Evolutionary conservation across 2,888 invertebrate species (phyloP), one percentile per base, ranked within the genome.

Genomic region (Mesorhabditis belari): DNA sequence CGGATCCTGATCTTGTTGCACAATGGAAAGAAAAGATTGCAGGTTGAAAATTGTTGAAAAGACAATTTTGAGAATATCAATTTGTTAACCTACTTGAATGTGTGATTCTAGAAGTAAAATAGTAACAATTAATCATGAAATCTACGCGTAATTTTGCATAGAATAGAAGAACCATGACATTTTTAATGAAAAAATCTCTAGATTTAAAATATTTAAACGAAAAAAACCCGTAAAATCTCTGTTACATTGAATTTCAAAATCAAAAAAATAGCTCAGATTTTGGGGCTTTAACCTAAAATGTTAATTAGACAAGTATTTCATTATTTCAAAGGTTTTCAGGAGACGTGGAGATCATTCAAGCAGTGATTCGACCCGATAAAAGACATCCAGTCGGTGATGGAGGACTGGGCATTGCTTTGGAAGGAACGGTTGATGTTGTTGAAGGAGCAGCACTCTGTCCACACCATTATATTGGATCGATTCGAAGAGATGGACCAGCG

Each of bases 401-500:
- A 53, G 78, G 80, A 2, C 62, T 79, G 21, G 96, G 96, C 2
- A 86, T 98, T 59, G 96, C 96, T 35, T 94, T 98, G 77, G 95
- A 79, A 62, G 79, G 65, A 57, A 98, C 98, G 0, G 96, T 81
- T 28, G 98, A 98, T 82, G 94, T 98, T 58, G 95, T 96, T 84
- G 90, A 91, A 75, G 96, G 96, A 24, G 87, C 90, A 61, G 96
- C 98, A 85, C 92, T 95, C 51, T 87, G 95, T 62, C 96, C 98
- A 2, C 98, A 98, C 84, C 98, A 96, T 85, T 96, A 95, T 83
- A 95, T 98, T 80, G 88, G 96, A 72, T 65, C 70, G 44, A 93
- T 98, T 77, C 85, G 96, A 76, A 89, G 91, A n/a, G 93, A 95
- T 83, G 96, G 98, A 1, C 96, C 98, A 0, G 95, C 98, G 2